A percentile compares a stretch with the other conserved stretches of the same genome.
These are phyloP conservation scores for Tamias sibiricus DNA, from an alignment of 2,113 vertebrate species.

Conservation along the genomic window DNA sequence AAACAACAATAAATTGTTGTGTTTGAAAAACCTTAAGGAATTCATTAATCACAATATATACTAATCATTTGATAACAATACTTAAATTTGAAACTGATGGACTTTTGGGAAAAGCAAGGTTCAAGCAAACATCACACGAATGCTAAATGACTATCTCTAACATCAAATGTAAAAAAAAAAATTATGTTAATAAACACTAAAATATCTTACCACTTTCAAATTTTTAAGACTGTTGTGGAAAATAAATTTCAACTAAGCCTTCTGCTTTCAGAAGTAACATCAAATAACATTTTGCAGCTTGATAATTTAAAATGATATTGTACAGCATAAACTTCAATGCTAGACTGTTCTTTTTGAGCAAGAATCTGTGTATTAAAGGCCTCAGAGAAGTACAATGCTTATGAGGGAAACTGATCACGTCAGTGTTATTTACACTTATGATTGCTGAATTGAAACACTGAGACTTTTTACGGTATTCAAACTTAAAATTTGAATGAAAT, in stretches of 20 bases:
- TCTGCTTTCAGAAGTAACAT: conserved; percentile 55
- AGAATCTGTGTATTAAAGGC: conserved; percentile 48
- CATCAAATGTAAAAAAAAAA: conserved; percentile 8
- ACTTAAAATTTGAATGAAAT: conserved; percentile 62
- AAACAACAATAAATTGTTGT: conserved; percentile 36
- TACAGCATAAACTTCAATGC: not conserved
- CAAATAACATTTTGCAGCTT: conserved; percentile 58
- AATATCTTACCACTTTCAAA: conserved; percentile 47
- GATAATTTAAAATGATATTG: conserved; percentile 39
- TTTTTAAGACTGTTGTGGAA: conserved; percentile 50
- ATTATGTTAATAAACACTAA: conserved; percentile 23
- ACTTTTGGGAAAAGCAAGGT: conserved; percentile 45
- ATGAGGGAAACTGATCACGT: conserved; percentile 50
- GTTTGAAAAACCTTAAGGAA: conserved; percentile 47
- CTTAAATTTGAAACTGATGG: conserved; percentile 54
- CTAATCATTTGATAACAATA: conserved; percentile 28
- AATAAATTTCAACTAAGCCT: conserved; percentile 60
- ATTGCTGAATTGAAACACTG: conserved; percentile 58
- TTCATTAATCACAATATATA: conserved; percentile 55
- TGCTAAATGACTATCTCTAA: conserved; percentile 44
- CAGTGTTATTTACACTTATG: conserved; percentile 64
- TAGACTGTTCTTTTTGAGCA: conserved; percentile 49
- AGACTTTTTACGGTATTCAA: conserved; percentile 50
- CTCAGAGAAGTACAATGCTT: conserved; percentile 47
- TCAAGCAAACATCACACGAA: conserved; percentile 47